These are phyloP conservation scores for Cyclura pinguis DNA, from an alignment of 2,797 vertebrate genomes.

Conservation along the genomic window DNA sequence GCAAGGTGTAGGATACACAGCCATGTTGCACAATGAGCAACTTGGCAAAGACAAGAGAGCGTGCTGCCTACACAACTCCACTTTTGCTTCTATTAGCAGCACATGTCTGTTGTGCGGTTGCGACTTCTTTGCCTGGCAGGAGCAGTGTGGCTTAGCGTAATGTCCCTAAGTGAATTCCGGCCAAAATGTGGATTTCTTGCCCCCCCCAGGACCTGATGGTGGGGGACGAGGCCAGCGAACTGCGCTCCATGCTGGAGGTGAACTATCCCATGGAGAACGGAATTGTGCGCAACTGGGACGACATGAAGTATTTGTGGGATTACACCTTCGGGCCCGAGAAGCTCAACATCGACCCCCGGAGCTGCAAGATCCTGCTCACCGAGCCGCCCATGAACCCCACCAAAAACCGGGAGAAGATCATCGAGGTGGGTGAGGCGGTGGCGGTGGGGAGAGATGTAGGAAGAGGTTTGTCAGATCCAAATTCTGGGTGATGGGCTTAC, in stretches of 20 bases:
- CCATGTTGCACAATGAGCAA: too few relatives aligned
- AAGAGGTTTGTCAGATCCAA: not conserved
- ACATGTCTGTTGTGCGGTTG: too few relatives aligned
- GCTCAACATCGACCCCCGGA: conserved; percentile 78
- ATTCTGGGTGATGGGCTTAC: not conserved
- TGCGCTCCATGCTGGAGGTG: conserved; percentile 86
- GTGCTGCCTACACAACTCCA: too few relatives aligned
- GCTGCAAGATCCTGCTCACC: conserved; percentile 85
- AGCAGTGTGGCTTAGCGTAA: too few relatives aligned
- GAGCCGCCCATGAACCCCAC: conserved; percentile 87
- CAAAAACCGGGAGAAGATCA: conserved; percentile 87
- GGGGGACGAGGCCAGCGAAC: conserved; percentile 86
- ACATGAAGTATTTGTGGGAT: conserved; percentile 88
- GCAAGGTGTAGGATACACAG: too few relatives aligned
- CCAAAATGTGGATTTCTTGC: not conserved
- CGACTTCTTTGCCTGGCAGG: too few relatives aligned
- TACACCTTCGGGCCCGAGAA: conserved; percentile 84
- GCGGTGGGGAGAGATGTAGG: not conserved
- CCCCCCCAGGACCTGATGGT: conserved; percentile 85
- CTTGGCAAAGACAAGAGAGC: too few relatives aligned
- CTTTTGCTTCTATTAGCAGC: too few relatives aligned
- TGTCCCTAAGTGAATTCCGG: not conserved
- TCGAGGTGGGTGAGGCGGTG: conserved; percentile 72
- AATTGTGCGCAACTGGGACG: conserved; percentile 86
- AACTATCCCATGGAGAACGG: conserved; percentile 89